These are phyloP conservation scores for Punctoribates punctum DNA, from an alignment of 2,888 invertebrate species.

Conservation along the genomic window DNA sequence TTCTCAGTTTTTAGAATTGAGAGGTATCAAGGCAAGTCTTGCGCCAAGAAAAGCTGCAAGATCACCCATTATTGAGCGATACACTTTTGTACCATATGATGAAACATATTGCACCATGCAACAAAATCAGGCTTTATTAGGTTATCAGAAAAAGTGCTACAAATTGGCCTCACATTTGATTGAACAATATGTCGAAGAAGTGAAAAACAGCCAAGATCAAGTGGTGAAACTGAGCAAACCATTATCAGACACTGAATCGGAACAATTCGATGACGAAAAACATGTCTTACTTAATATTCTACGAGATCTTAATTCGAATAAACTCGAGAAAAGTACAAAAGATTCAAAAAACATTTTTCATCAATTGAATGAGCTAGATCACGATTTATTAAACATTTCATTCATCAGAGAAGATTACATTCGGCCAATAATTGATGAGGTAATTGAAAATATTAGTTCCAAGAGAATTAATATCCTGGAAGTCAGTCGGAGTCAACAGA, in stretches of 20 bases:
- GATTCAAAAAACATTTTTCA: too few relatives aligned
- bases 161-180: not conserved
- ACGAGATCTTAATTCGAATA: too few relatives aligned
- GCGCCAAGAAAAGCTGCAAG: not conserved
- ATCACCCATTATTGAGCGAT: not conserved
- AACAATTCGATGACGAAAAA: too few relatives aligned
- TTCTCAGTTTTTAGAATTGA: conserved; percentile 78
- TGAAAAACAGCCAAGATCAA: too few relatives aligned
- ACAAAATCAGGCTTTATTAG: not conserved
- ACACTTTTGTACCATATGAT: conserved; percentile 24
- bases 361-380: conserved; percentile 13
- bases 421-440: conserved; percentile 31
- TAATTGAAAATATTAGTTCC: conserved; percentile 4
- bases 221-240: too few relatives aligned
- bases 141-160: not conserved
- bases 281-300: too few relatives aligned
- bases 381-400: conserved; percentile 4
- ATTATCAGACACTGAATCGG: too few relatives aligned
- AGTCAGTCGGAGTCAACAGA: conserved; percentile 9
- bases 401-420: conserved; percentile 29
- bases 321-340: too few relatives aligned
- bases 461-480: conserved; percentile 18
- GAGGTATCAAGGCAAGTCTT: conserved; percentile 78
- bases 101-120: not conserved
- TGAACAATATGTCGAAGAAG: too few relatives aligned